Percentiles rank a stretch among this genome's conserved stretches.
These are phyloP conservation scores for Rhinogobio ventralis DNA, from an alignment of 2,797 vertebrate species.

Conservation along the genomic window DNA sequence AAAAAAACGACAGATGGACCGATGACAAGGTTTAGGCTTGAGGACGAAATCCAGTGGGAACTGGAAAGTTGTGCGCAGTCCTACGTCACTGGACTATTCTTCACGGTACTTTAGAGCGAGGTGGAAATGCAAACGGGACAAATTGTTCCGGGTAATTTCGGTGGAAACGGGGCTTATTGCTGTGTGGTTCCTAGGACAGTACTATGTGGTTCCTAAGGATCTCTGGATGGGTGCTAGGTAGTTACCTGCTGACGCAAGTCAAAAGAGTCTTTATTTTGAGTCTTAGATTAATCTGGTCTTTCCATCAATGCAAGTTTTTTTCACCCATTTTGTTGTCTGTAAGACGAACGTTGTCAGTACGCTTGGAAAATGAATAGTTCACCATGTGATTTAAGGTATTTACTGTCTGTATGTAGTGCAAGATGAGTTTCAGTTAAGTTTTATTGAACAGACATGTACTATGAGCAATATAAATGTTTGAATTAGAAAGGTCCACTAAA, in stretches of 20 bases:
- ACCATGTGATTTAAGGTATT: background rate
- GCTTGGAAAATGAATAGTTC: background rate
- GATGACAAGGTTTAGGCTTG: too few species aligned
- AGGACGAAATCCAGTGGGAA: too few species aligned
- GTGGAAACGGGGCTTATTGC: too few species aligned
- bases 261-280: background rate
- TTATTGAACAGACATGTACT: background rate
- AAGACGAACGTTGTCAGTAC: background rate
- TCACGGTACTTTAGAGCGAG: too few species aligned
- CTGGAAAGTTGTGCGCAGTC: too few species aligned
- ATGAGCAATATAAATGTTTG: background rate
- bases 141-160: too few species aligned
- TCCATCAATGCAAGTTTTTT: background rate
- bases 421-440: background rate
- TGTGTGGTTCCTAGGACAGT: background rate
- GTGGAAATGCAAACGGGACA: too few species aligned
- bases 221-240: background rate
- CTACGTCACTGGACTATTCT: too few species aligned
- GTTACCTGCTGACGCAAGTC: background rate
- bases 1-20: too few species aligned
- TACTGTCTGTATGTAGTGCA: background rate
- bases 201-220: background rate
- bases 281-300: background rate
- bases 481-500: background rate
- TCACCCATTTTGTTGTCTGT: background rate